Evolutionary conservation across 2,797 vertebrate species (phyloP), one percentile per base, ranked within the genome.

Genomic region (Poeciliopsis paucimaculata): DNA sequence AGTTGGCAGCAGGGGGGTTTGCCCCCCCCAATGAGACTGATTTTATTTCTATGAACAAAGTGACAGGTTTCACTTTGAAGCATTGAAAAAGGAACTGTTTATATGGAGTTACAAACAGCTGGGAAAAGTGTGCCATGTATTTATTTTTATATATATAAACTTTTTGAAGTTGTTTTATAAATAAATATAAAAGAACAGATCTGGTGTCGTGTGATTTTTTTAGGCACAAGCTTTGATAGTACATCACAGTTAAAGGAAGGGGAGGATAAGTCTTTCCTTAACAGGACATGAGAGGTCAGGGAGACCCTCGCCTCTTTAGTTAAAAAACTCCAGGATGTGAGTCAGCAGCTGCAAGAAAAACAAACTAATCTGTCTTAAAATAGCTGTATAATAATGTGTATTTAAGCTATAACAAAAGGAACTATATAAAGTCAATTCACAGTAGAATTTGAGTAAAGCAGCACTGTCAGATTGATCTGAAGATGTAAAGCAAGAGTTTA

Each of bases 81-180:
- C 20, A 53, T 57, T 70, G 51, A 78, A 45, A 72, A 89, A 26
- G 80, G 3, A 72, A 53, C 77, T 79, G 20, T 84, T 75, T 49
- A 75, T 87, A 72, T 91, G 81, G 86, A 53, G 23, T 23, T 53
- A 28, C 73, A 72, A 71, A 73, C 79, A 88, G 78, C 84, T 88
- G 79, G 84, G 81, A 72, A 87, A 76, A 13, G 55, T 10, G 7
- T 73, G 43, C 77, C 66, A 28, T 55, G 80, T 93, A 93, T 93
- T 93, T 94, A 91, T 95, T 93, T 94, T 89, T 86, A 62, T 90
- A 86, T 66, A 0, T 79, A 5, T 8, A 16, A 46, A 71, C 43
- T 85, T 84, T 84, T 28, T 68, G 8, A 80, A 39, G 1, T 39
- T 84, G 74, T 77, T 79, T 84, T 86, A 60, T 51, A 51, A 82